Evolutionary conservation across 2,113 vertebrate species (phyloP).

Genomic region (Dipodomys merriami): DNA sequence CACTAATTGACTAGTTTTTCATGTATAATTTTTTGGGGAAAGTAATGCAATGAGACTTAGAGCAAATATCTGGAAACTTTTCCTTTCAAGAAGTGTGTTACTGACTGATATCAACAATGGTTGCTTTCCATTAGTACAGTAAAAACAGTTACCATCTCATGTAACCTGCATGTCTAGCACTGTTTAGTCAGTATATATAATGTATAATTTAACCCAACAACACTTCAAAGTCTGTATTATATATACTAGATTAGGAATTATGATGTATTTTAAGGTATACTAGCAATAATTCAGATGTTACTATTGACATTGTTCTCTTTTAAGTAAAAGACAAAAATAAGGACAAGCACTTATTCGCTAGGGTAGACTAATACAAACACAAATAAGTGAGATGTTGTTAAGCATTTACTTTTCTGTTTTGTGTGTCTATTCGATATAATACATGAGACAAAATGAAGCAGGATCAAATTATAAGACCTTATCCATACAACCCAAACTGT

Average conservation of each 20-base stretch:
- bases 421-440: neutral
- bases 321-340: neutral
- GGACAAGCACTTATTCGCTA: neutral
- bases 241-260: neutral
- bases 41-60: neutral
- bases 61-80: neutral
- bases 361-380: neutral
- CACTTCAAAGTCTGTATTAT: neutral
- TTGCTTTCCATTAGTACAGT: neutral
- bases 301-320: neutral
- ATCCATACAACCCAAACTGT: neutral
- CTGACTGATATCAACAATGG: neutral
- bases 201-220: neutral
- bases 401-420: neutral
- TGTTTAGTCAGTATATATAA: neutral
- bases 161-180: neutral
- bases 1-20: neutral
- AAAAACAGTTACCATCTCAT: neutral
- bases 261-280: neutral
- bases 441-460: neutral
- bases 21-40: neutral
- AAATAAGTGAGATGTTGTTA: neutral
- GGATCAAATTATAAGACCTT: constrained; percentile 29
- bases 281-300: neutral
- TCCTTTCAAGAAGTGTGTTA: neutral